phyloP scores from a whole-genome alignment of 2,888 invertebrate species.

The Lasioglossum marginatum region DNA sequence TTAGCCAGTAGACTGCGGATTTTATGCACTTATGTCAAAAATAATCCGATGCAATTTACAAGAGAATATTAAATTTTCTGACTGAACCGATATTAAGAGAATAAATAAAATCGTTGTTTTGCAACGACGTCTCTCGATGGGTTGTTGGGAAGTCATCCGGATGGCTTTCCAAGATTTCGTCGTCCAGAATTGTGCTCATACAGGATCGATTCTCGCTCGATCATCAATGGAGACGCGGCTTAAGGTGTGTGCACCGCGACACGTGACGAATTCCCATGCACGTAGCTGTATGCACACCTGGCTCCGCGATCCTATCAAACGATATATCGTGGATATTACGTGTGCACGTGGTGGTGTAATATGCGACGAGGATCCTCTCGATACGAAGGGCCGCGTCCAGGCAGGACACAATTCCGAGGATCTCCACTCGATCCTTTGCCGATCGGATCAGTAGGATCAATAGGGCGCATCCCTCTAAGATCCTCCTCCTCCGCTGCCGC shows the following conservation, averaged over 20 bases:
- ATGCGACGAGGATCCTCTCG: constrained; percentile 4
- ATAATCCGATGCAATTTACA: too few relatives aligned
- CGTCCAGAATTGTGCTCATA: not conserved
- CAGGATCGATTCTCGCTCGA: not conserved
- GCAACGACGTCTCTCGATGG: too few relatives aligned
- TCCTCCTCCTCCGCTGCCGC: not conserved
- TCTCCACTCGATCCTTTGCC: not conserved
- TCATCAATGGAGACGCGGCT: not conserved
- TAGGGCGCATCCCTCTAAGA: not conserved
- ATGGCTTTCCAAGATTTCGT: too few relatives aligned
- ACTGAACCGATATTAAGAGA: too few relatives aligned
- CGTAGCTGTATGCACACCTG: constrained; percentile 35
- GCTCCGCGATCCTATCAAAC: constrained; percentile 18
- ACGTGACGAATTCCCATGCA: constrained; percentile 23
- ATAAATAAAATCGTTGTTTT: too few relatives aligned
- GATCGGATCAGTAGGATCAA: not conserved
- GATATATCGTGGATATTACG: constrained; percentile 32
- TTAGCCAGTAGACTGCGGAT: too few relatives aligned
- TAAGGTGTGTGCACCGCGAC: not conserved
- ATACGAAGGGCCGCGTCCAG: not conserved
- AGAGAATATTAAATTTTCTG: too few relatives aligned
- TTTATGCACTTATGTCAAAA: too few relatives aligned
- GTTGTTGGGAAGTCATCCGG: too few relatives aligned
- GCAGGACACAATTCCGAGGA: not conserved
- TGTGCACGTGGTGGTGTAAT: constrained; percentile 3